phyloP scores from a whole-genome alignment of 2,113 vertebrate species.

The Synchiropus splendidus region DNA sequence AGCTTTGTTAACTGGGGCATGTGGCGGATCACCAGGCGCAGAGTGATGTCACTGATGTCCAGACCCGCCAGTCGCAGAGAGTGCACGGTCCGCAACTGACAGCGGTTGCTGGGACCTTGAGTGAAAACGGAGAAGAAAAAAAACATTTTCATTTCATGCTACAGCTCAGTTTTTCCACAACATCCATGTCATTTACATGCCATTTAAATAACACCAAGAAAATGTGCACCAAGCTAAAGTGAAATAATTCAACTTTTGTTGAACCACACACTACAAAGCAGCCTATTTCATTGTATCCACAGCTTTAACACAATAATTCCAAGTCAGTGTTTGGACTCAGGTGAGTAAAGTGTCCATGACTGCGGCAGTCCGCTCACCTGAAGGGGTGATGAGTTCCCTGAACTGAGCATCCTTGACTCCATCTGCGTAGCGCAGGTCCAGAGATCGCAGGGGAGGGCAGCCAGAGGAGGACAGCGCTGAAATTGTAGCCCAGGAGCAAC shows the following conservation, averaged over 20 bases:
- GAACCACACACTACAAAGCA: too few species aligned
- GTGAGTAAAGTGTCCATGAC: too few species aligned
- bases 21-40: constrained; percentile 93
- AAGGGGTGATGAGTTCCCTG: constrained; percentile 86
- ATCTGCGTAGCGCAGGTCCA: constrained; percentile 92
- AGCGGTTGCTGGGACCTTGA: constrained; percentile 91
- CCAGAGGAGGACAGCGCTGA: constrained; percentile 90
- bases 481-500: constrained; percentile 89
- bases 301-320: too few species aligned
- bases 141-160: too few species aligned
- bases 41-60: constrained; percentile 88
- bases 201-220: too few species aligned
- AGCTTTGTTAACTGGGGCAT: constrained; percentile 93
- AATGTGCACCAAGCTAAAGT: too few species aligned
- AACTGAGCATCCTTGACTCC: constrained; percentile 93
- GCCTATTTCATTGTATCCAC: too few species aligned
- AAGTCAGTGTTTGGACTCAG: too few species aligned
- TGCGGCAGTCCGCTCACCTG: constrained; percentile 65
- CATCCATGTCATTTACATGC: too few species aligned
- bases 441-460: constrained; percentile 91
- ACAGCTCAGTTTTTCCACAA: too few species aligned
- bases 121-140: too few species aligned
- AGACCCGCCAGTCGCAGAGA: constrained; percentile 88
- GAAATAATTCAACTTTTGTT: too few species aligned
- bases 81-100: constrained; percentile 89